These are phyloP conservation scores for Silurus lanzhouensis DNA, from an alignment of 2,797 vertebrate genomes.

Conservation along the genomic window DNA sequence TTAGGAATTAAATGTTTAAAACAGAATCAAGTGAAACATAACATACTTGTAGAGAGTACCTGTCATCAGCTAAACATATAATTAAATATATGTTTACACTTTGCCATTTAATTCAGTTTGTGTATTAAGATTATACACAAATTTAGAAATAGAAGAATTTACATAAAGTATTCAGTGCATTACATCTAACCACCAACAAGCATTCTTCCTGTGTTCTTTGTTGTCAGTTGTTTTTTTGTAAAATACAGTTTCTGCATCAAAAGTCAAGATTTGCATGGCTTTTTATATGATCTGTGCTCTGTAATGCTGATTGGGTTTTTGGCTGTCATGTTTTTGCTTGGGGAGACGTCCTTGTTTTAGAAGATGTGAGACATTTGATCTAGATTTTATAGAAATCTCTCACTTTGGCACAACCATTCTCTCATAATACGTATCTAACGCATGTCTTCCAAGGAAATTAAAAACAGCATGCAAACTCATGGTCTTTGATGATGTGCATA, in stretches of 20 bases:
- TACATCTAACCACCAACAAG: not conserved
- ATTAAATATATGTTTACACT: not conserved
- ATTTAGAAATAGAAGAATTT: not conserved
- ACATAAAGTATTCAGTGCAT: not conserved
- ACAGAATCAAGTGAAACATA: not conserved
- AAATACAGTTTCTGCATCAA: not conserved
- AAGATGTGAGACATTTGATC: not conserved
- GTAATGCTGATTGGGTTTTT: not conserved
- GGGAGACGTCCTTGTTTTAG: not conserved
- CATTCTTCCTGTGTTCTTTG: not conserved
- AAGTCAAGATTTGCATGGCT: conserved; percentile 2
- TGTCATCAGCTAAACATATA: not conserved
- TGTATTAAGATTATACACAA: not conserved
- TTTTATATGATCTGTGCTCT: not conserved
- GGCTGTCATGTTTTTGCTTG: not conserved
- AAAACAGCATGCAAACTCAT: not conserved
- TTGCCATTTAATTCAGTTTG: not conserved
- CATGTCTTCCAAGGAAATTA: not conserved
- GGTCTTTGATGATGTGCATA: not conserved
- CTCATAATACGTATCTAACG: not conserved
- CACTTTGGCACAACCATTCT: not conserved
- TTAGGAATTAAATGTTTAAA: not conserved
- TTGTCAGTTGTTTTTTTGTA: not conserved
- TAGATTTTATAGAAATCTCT: not conserved
- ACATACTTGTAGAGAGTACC: not conserved